Conservation (phyloP, 2,113 vertebrate species). For the Ceratotherium simum region DNA sequence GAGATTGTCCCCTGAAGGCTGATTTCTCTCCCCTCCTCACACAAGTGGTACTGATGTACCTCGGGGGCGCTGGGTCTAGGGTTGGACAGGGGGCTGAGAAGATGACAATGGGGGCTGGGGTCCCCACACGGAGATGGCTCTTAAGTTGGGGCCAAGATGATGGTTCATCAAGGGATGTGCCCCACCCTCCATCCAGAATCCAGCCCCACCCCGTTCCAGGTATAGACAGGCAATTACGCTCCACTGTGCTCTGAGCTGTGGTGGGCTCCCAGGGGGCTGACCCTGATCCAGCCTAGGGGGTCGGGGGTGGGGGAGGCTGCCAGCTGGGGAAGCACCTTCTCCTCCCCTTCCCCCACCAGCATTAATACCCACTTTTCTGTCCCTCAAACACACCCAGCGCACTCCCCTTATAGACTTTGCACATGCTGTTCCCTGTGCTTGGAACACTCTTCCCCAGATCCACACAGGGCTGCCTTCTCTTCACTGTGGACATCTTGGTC, state of each 20-base stretch:
- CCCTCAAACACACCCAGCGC: background rate
- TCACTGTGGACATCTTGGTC: background rate
- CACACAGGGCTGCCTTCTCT: background rate
- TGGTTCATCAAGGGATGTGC: background rate
- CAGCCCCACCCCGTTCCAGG: no score
- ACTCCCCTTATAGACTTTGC: background rate
- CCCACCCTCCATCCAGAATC: background rate
- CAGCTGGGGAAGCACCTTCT: no score
- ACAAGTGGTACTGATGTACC: accelerated
- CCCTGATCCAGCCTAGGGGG: background rate
- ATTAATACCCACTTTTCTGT: background rate
- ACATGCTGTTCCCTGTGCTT: background rate
- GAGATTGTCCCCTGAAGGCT: background rate
- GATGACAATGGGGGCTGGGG: background rate
- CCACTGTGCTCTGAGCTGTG: background rate
- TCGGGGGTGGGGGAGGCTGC: background rate
- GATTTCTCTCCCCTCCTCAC: accelerated
- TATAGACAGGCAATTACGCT: background rate
- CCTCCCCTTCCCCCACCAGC: background rate
- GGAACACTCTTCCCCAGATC: background rate
- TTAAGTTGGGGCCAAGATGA: background rate
- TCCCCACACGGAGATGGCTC: background rate
- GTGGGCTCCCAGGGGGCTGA: background rate
- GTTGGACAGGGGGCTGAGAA: background rate
- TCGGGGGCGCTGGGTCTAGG: accelerated